Evolutionary conservation across 2,113 vertebrate species (phyloP).

Genomic region (Megaleporinus macrocephalus): DNA sequence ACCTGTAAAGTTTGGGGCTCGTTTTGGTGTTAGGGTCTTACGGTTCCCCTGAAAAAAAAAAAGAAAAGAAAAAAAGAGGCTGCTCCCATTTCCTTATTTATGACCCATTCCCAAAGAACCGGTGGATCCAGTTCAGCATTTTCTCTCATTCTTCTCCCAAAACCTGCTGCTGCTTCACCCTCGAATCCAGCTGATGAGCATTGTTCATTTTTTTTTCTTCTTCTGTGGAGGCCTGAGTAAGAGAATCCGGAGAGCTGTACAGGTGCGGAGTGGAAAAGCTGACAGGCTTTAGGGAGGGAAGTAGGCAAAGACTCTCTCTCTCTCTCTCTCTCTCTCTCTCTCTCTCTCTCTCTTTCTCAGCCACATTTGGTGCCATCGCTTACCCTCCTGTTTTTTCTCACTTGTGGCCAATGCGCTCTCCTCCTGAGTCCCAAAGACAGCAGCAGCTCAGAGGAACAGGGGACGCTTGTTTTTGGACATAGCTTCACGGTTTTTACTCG

Average conservation of each 20-base stretch:
- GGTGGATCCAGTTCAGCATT: slow-evolving; percentile 98
- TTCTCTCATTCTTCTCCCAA: slow-evolving; percentile 57
- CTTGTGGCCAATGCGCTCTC: slow-evolving; percentile 39
- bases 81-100: slow-evolving; percentile 80
- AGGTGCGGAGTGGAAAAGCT: slow-evolving; percentile 80
- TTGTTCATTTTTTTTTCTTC: slow-evolving; percentile 1
- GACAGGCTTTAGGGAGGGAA: slow-evolving; percentile 74
- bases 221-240: slow-evolving; percentile 29
- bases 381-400: slow-evolving; percentile 24
- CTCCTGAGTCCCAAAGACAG: slow-evolving; percentile 43
- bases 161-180: neutral
- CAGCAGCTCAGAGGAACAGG: slow-evolving; percentile 27
- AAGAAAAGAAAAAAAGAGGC: slow-evolving; percentile 62
- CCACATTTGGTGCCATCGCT: neutral
- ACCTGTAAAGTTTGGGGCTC: neutral
- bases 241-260: slow-evolving; percentile 55
- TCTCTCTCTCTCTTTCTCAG: neutral
- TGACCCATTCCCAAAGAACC: slow-evolving; percentile 89
- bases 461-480: slow-evolving; percentile 9
- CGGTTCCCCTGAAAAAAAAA: too few relatives aligned
- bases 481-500: neutral
- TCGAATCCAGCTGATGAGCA: neutral
- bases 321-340: slow-evolving; percentile 4
- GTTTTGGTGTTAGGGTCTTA: too few relatives aligned
- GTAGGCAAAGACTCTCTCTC: slow-evolving; percentile 52